Base-by-base conservation (phyloP, 2,888 invertebrate genomes). In the Abscondita cerata region DNA sequence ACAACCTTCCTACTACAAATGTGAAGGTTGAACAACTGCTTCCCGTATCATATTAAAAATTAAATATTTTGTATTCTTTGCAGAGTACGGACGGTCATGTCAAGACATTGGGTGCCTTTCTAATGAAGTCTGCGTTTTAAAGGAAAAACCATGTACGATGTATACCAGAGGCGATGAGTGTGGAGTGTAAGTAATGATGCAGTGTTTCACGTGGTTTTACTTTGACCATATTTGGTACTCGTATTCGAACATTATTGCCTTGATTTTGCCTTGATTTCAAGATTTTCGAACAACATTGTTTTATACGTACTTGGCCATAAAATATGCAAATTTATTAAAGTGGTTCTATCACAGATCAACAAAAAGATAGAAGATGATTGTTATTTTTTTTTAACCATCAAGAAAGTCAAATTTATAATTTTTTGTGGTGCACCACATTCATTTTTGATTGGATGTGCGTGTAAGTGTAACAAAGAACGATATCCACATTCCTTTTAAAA, bases 11-110 rank as follows among this genome's bases (percentile, higher is more conserved):
- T 36, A 36, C 11, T 2, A n/a, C 11, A 36, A 31, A 36, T 36
- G 36, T 36, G 36, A 36, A 36, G 36, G 36, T 36, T 36, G 11
- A 9, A 36, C 2, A 36, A 36, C 3, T 6, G 11, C 3, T 36
- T n/a, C 36, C 36, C 4, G 11, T 18, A 36, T 16, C 2, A n/a
- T n/a, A n/a, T n/a, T n/a, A 6, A 52, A 34, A 34, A 48, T 12
- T 4, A 36, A 34, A 52, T 18, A 16, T 51, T 16, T 6, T 4
- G 9, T 52, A 38, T 19, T 31, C 54, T 67, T 82, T 83, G 38
- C 82, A 92, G 92, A 92, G 80, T 92, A 91, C 78, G 92, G 92
- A 62, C 85, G 92, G 69, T 84, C 86, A 16, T 92, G 92, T 78
- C 85, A 84, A 73, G 92, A 92, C 75, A 92, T 92, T 72, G 91